A percentile compares a stretch with the other conserved stretches of the same genome.
These are phyloP conservation scores for Enteromius fasciolatus DNA, from an alignment of 2,797 vertebrate genomes.

Conservation along the genomic window DNA sequence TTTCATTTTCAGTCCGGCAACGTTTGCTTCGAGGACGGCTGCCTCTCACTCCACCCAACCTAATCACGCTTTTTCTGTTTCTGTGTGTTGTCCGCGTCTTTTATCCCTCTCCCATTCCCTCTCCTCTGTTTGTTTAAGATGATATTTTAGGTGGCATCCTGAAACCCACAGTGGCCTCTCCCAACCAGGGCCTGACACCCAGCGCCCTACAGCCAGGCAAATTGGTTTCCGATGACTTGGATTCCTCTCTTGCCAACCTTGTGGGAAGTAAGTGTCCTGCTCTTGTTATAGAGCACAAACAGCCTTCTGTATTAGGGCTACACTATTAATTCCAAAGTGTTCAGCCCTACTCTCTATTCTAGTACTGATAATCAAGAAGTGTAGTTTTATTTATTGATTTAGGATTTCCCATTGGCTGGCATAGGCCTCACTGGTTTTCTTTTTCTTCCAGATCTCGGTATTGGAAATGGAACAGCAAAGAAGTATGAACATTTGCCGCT, in stretches of 20 bases:
- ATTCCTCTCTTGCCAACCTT: conserved; percentile 95
- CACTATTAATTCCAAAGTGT: not conserved
- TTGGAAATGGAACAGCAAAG: conserved; percentile 91
- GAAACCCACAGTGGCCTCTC: conserved; percentile 91
- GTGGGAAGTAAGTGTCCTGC: conserved; percentile 89
- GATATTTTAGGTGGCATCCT: conserved; percentile 92
- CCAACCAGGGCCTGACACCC: conserved; percentile 84
- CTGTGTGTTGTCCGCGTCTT: conserved; percentile 24
- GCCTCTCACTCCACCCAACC: conserved; percentile 56
- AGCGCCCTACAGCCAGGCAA: conserved; percentile 84
- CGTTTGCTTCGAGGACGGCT: conserved; percentile 39
- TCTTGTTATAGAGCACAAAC: not conserved
- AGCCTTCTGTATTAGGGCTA: not conserved
- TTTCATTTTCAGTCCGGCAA: conserved; percentile 34
- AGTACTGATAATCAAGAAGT: not conserved
- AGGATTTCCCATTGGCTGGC: not conserved
- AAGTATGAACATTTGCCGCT: conserved; percentile 75
- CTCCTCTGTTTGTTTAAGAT: conserved; percentile 75
- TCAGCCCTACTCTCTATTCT: not conserved
- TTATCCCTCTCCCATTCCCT: conserved; percentile 37
- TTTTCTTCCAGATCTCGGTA: conserved; percentile 86
- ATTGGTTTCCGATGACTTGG: conserved; percentile 92
- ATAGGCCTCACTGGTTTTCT: conserved; percentile 40
- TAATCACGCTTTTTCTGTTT: conserved; percentile 33
- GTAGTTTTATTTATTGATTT: not conserved